Evolutionary conservation across 2,888 invertebrate species (phyloP), one percentile per base, ranked within the genome.

Genomic region (Hemaris fuciformis): DNA sequence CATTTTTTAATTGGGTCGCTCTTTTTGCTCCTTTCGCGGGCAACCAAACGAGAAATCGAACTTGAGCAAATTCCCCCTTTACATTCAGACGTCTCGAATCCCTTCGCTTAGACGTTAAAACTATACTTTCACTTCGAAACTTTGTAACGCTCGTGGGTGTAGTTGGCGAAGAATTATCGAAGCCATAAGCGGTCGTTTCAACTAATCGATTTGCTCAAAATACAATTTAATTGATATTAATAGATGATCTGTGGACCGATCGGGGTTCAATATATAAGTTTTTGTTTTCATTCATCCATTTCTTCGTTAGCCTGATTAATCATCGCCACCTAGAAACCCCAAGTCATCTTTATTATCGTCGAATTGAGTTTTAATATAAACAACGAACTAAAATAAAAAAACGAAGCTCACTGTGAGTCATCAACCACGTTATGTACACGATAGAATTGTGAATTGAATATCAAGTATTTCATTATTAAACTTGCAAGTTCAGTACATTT

Each of bases 1-100:
- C 86, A 90, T 84, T 89, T 91, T 91, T 91, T 91, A 92, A 91
- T 91, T 91, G 91, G 88, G 84, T 85, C 81, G 73, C 80, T 81
- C 80, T 85, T 88, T 89, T 87, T 89, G 84, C 77, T 88, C 79
- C 81, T 86, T 87, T 87, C 76, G 76, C 79, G 80, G 79, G 74
- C 82, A 81, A 74, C 81, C 82, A 81, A 84, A 86, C 81, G 88
- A 80, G 80, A 83, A 87, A 88, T 86, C 78, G 84, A 84, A 85
- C 86, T 89, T 84, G 77, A 83, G 76, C 72, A 75, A 82, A 80
- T 82, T 79, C 67, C 66, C 71, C 66, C 65, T 68, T 72, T 73
- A 71, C 66, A 68, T 69, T 67, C 62, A 65, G 62, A 72, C 60
- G 59, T 65, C 63, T 56, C 65, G 65, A 48, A 25, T 41, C 13